These are phyloP conservation scores for Trachelus iudaicus DNA, from an alignment of 2,888 invertebrate species.

Conservation along the genomic window DNA sequence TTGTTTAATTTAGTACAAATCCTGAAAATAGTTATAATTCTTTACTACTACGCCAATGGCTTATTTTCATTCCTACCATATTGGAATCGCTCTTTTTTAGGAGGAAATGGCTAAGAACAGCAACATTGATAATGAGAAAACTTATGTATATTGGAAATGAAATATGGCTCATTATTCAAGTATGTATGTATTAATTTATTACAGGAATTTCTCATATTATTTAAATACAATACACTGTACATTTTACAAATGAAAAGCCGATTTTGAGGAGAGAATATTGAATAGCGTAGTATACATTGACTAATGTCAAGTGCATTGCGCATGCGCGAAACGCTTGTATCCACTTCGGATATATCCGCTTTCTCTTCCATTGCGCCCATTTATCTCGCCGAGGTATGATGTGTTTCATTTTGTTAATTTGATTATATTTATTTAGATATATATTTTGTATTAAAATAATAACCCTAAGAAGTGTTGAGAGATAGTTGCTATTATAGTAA, in stretches of 20 bases:
- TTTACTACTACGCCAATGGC: too few species aligned
- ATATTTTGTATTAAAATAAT: neutral
- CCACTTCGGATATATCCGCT: constrained; percentile 28
- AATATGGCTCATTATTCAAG: neutral
- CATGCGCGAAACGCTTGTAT: neutral
- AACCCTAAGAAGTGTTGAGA: neutral
- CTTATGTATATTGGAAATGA: too few species aligned
- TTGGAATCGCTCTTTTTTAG: too few species aligned
- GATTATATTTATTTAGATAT: neutral
- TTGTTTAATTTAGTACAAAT: too few species aligned
- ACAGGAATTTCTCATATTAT: neutral
- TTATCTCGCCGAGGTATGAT: constrained; percentile 61
- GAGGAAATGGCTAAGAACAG: too few species aligned
- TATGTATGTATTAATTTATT: neutral
- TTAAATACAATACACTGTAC: neutral
- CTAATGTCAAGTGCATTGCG: neutral
- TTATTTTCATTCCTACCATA: too few species aligned
- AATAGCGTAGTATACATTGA: neutral
- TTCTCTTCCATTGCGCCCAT: constrained; percentile 56
- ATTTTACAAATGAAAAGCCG: neutral
- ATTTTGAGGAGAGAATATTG: neutral
- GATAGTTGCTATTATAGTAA: neutral
- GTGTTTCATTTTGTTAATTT: neutral
- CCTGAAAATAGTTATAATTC: too few species aligned
- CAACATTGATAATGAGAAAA: too few species aligned